phyloP scores from a whole-genome alignment of 2,888 invertebrate species.

The Drymonia ruficornis region DNA sequence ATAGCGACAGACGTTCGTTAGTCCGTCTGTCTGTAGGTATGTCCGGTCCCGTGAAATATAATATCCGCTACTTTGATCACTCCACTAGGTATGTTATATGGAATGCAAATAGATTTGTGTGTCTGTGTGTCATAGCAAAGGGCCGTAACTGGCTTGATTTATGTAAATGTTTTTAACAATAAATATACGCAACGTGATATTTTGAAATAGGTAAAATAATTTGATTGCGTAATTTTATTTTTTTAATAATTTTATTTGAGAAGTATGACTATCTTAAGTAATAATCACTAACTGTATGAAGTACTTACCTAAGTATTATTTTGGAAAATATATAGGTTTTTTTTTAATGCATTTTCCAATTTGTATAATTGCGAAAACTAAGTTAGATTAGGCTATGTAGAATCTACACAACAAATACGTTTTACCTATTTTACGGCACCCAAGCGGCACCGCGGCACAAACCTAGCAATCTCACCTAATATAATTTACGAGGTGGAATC shows the following conservation, averaged over 20 bases:
- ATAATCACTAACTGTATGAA: too few relatives aligned
- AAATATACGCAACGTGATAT: background rate
- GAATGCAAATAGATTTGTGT: conserved; percentile 4
- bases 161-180: background rate
- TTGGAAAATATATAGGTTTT: too few relatives aligned
- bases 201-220: too few relatives aligned
- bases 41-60: conserved; percentile 38
- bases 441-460: conserved; percentile 4
- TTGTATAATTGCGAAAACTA: too few relatives aligned
- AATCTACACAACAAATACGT: too few relatives aligned
- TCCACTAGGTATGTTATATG: background rate
- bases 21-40: conserved; percentile 18
- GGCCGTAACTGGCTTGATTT: background rate
- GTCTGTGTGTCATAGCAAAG: conserved; percentile 3
- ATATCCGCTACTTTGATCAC: conserved; percentile 42
- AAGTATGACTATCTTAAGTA: too few relatives aligned
- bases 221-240: too few relatives aligned
- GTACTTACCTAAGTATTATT: too few relatives aligned
- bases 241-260: too few relatives aligned
- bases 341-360: too few relatives aligned
- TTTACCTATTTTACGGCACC: background rate
- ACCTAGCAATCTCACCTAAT: conserved; percentile 16
- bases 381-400: too few relatives aligned
- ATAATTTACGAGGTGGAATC: conserved; percentile 26
- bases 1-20: conserved; percentile 3